Conservation (phyloP, 2,797 vertebrate species). For the Poecilia picta region DNA sequence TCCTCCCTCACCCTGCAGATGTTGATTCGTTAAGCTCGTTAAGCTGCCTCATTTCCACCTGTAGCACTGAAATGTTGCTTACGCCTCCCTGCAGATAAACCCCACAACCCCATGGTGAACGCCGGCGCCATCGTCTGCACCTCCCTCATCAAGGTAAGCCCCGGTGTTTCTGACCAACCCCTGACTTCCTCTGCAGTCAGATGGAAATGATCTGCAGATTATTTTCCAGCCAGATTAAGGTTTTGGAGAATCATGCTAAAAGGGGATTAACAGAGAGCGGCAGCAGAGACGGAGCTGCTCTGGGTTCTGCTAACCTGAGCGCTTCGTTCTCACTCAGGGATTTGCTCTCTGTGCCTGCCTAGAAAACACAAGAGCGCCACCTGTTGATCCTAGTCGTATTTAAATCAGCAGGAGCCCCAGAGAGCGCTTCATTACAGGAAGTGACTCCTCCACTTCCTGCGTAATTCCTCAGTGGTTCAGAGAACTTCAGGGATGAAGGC, state of each 20-base stretch:
- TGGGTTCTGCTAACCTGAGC: constrained; percentile 4
- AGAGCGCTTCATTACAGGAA: constrained; percentile 16
- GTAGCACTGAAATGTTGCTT: neutral
- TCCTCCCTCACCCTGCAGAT: neutral
- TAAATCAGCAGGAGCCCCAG: neutral
- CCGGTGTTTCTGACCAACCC: neutral
- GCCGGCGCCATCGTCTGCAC: constrained; percentile 97
- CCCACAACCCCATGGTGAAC: constrained; percentile 99
- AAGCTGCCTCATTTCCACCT: neutral
- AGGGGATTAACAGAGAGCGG: constrained; percentile 64
- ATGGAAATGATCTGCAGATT: constrained; percentile 46
- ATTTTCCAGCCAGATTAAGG: constrained; percentile 59
- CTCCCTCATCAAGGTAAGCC: constrained; percentile 96
- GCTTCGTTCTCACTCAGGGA: constrained; percentile 5
- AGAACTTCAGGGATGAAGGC: neutral
- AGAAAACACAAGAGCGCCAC: constrained; percentile 37
- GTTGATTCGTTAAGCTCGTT: neutral
- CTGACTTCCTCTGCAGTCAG: constrained; percentile 8
- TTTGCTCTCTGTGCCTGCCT: neutral
- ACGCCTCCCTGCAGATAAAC: constrained; percentile 86
- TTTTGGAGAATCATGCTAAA: constrained; percentile 66
- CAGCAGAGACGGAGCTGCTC: constrained; percentile 2
- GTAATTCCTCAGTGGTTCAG: too few relatives aligned
- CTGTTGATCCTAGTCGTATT: constrained; percentile 29
- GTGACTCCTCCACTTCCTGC: neutral